Base-by-base conservation (phyloP, 2,888 invertebrate species). In the Anagyrus pseudococci region DNA sequence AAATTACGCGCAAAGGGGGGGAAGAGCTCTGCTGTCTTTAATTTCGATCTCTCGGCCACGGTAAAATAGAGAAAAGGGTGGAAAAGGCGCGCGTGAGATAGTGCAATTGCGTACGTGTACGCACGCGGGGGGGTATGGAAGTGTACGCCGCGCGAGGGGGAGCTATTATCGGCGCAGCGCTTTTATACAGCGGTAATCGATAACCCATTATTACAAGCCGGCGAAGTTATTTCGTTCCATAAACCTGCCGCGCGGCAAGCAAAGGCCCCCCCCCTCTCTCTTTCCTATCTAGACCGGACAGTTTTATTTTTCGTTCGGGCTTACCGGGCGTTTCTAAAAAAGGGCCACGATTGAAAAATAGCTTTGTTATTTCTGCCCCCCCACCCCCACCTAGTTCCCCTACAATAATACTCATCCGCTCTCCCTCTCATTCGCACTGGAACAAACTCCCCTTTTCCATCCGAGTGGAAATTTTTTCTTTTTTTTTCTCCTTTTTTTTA, bases 141-240 rank as follows among this genome's bases (percentile, higher is more conserved):
- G n/a, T n/a, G n/a, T n/a, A n/a, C n/a, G n/a, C n/a, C n/a, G n/a
- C n/a, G n/a, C n/a, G n/a, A n/a, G n/a, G n/a, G n/a, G n/a, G n/a
- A n/a, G n/a, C n/a, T 43, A 47, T 62, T 62, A 58, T 62, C 53
- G 57, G 46, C 37, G 6, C 55, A 29, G 15, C 47, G n/a, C 47
- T 20, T 50, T 57, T 62, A 54, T 63, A 47, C 59, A 43, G 49
- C 68, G 69, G 69, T 69, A 69, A 72, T 72, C 72, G 71, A 72
- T 72, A 72, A 70, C 70, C 71, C 72, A 72, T 72, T 72, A 72
- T 72, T 70, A 69, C 69, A 69, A 68, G 68, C 68, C 59, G 48
- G 53, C 57, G n/a, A n/a, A 58, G 55, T 59, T 62, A 65, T 59
- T 62, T 67, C 59, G 46, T 65, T 59, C 52, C 26, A 62, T 53